phyloP scores from a whole-genome alignment of 2,113 vertebrate genomes.

The Nothoprocta perdicaria region DNA sequence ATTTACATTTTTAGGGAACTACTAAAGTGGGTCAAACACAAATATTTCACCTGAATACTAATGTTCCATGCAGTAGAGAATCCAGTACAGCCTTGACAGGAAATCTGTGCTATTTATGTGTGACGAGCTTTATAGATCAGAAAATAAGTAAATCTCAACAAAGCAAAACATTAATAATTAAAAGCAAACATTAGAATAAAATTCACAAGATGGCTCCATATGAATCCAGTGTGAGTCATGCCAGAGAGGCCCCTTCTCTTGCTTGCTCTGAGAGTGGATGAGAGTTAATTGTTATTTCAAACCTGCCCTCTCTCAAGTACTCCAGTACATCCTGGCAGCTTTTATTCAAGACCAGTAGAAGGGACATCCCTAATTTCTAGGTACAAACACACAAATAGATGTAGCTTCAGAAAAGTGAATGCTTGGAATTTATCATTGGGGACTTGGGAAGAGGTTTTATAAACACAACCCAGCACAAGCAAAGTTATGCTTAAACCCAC shows the following conservation, averaged over 20 bases:
- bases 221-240: background rate
- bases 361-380: background rate
- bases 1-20: background rate
- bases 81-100: background rate
- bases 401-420: background rate
- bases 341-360: background rate
- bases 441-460: background rate
- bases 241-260: background rate
- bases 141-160: constrained; percentile 14
- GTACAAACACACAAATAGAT: background rate
- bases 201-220: background rate
- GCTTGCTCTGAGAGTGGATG: background rate
- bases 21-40: background rate
- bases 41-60: constrained; percentile 21
- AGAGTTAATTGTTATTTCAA: background rate
- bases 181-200: constrained; percentile 26
- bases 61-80: background rate
- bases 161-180: constrained; percentile 49
- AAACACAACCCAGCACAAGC: background rate
- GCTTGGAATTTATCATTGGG: background rate
- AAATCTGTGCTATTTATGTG: background rate
- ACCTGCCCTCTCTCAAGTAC: background rate
- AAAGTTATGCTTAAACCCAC: background rate
- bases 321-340: background rate
- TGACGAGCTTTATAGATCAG: background rate